Evolutionary conservation across 2,113 vertebrate species (phyloP).

Genomic region (Heloderma charlesbogerti): DNA sequence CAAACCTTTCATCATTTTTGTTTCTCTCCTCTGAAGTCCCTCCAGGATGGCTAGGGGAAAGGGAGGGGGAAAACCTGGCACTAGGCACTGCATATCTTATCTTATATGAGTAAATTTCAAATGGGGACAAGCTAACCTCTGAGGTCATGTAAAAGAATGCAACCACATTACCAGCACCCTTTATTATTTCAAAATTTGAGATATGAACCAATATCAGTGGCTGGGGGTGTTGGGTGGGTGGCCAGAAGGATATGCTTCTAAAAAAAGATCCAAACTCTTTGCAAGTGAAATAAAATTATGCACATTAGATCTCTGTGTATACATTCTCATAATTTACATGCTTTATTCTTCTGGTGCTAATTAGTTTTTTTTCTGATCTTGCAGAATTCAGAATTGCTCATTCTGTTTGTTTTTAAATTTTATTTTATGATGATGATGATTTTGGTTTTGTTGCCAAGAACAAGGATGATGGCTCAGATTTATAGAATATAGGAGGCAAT

Average conservation of each 20-base stretch:
- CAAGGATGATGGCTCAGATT: background rate
- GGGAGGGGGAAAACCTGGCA: background rate
- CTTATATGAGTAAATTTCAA: background rate
- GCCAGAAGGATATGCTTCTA: background rate
- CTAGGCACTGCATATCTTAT: background rate
- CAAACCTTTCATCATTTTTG: background rate
- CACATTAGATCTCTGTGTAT: background rate
- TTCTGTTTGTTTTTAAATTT: background rate
- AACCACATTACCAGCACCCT: background rate
- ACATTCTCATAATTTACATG: background rate
- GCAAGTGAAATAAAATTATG: background rate
- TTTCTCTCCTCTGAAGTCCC: background rate
- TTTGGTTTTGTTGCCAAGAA: background rate
- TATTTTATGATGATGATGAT: background rate
- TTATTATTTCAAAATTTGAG: background rate
- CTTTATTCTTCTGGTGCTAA: background rate
- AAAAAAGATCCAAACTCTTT: background rate
- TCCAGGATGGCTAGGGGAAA: background rate
- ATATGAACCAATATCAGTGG: background rate
- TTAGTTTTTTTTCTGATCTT: background rate
- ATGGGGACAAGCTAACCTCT: background rate
- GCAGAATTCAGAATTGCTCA: background rate
- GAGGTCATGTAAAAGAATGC: background rate
- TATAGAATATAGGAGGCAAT: too few species aligned
- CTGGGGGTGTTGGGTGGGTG: background rate